Base-by-base conservation (phyloP, 2,113 vertebrate genomes). In the Taxidea taxus region DNA sequence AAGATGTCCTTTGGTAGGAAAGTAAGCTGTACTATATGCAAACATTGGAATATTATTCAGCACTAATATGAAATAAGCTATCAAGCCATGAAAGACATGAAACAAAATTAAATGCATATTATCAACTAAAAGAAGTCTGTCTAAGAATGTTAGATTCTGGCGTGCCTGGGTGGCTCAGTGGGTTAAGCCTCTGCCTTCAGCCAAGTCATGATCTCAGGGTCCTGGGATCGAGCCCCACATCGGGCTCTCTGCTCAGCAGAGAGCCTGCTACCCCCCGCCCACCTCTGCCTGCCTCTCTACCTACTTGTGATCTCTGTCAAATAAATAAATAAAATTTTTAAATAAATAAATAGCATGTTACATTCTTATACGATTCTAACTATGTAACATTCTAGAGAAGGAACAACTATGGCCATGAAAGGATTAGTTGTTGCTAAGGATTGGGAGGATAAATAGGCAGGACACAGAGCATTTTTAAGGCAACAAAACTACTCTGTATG, bases 341-440 rank as follows among this genome's bases (percentile, higher is more conserved):
- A 18, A 54, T 54, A 18, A 51, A 4, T 51, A 51, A 54, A 54
- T 54, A 54, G 18, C 16, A 18, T 54, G 51, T 54, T 54, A 18
- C 51, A 54, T n/a, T n/a, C n/a, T n/a, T 74, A 2, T 31, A n/a
- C 34, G 1, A 84, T 81, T 91, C 10, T 47, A 94, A 37, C 3
- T 91, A 58, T 60, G 13, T 44, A 60, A 15, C n/a, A 84, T 51
- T 78, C 4, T 88, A 29, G 1, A 62, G 49, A 58, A 60, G 31
- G 23, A 12, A 85, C 70, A 87, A 78, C n/a, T 7, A 44, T 10
- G 31, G 29, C 16, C 88, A 18, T 34, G 12, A 77, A 54, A 83
- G 0, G 2, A 18, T 34, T 6, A 66, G 5, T 66, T 23, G 15
- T 51, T 94, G 44, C 4, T 14, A 14, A 20, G 7, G 1, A 14